Evolutionary conservation across 2,797 vertebrate genomes (phyloP), one percentile per base, ranked within the genome.

Genomic region (Pseudochirops cupreus): DNA sequence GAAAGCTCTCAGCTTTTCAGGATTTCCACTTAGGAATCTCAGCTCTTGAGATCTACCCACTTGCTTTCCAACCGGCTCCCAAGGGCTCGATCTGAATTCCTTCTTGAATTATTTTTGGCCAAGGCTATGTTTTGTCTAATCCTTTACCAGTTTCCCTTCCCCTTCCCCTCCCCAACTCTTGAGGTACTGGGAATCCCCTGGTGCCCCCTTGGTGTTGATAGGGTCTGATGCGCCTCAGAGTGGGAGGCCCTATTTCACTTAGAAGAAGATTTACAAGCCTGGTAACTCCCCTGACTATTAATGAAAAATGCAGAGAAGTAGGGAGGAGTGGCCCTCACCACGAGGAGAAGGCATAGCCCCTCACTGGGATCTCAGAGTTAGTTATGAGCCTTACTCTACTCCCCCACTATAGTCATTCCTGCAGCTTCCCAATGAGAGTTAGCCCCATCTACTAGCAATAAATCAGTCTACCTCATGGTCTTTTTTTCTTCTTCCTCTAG

Each of bases 91-190:
- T 94, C 93, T 98, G 96, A 98, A 98, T 97, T 98, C 98, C 97
- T 98, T 94, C 97, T 96, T 96, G 90, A 95, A 98, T 97, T 98
- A 97, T 98, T 98, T 98, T 98, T 98, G 97, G 97, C 94, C 93
- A 94, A 97, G 97, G 14, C 10, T 98, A 96, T 98, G 98, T 98
- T 98, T 98, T 98, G 98, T 98, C 98, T 98, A 98, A 98, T 97
- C 98, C 91, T 94, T 96, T 96, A 95, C 95, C 95, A 98, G 92
- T 18, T 97, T 97, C 90, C 96, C 97, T 96, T 96, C 97, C 96
- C 96, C 97, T 97, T 97, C 97, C 97, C 98, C 97, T 97, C 97
- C 98, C 97, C 97, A 95, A 93, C 93, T 87, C 74, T 46, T 24
- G 74, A 87, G 39, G 39, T 87, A 46, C 74, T 50, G 74, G 24